phyloP scores from a whole-genome alignment of 2,113 vertebrate species.

The Nestor notabilis region DNA sequence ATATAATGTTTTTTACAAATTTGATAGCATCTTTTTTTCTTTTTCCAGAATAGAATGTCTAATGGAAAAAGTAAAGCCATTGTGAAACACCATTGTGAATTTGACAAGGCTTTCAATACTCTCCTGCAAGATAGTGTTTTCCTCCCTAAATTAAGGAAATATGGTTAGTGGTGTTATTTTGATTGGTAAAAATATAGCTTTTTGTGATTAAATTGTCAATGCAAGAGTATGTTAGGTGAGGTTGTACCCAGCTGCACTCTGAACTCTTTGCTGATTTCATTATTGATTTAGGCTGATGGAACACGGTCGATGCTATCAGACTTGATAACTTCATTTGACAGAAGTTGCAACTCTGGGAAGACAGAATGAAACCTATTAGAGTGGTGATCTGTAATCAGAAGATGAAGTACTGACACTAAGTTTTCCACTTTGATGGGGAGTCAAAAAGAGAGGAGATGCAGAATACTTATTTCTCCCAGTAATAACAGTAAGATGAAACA shows the following conservation, averaged over 20 bases:
- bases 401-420: background rate
- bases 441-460: background rate
- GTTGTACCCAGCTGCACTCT: background rate
- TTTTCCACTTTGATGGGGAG: background rate
- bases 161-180: background rate
- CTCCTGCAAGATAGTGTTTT: background rate
- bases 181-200: background rate
- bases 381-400: background rate
- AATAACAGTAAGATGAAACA: background rate
- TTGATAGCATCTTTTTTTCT: no score
- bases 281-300: background rate
- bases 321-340: background rate
- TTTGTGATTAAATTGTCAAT: background rate
- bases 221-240: background rate
- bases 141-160: background rate
- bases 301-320: background rate
- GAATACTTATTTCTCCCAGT: background rate
- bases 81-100: background rate
- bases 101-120: background rate
- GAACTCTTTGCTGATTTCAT: background rate
- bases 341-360: background rate
- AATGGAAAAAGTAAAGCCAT: background rate
- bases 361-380: background rate
- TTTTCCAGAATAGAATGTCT: background rate
- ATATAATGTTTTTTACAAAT: background rate